Evolutionary conservation across 2,888 invertebrate species (phyloP).

Genomic region (Resseliella maxima): DNA sequence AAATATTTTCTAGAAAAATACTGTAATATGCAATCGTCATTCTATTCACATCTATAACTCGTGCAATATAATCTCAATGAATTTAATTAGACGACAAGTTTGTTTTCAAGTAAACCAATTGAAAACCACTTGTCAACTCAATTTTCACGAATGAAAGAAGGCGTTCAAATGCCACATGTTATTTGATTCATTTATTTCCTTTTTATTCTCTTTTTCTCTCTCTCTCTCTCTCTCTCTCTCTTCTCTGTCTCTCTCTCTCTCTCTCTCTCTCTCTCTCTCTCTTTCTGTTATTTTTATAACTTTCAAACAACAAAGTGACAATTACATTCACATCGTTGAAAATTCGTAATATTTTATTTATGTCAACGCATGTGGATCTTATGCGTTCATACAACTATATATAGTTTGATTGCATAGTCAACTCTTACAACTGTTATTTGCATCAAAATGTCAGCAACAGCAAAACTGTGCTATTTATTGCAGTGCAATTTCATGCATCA

Average conservation of each 20-base stretch:
- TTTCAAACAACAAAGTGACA: neutral
- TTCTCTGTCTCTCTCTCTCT: no score
- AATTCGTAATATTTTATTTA: constrained; percentile 36
- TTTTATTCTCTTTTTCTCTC: no score
- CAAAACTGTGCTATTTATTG: constrained; percentile 12
- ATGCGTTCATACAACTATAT: neutral
- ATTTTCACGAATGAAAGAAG: neutral
- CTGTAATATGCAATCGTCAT: no score
- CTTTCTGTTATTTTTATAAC: neutral
- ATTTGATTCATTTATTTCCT: neutral
- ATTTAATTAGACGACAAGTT: neutral
- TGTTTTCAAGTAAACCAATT: neutral
- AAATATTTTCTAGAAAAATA: no score
- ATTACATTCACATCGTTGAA: neutral
- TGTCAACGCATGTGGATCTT: neutral
- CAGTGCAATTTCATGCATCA: constrained; percentile 41
- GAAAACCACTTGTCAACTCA: neutral
- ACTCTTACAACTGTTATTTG: neutral
- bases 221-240: no score
- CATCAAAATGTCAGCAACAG: constrained; percentile 23
- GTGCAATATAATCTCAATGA: neutral
- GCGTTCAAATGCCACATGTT: neutral
- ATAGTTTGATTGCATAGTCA: constrained; percentile 47
- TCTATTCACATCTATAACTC: no score
- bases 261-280: no score